Evolutionary conservation across 2,888 invertebrate species (phyloP).

Genomic region (Drosophila borealis): DNA sequence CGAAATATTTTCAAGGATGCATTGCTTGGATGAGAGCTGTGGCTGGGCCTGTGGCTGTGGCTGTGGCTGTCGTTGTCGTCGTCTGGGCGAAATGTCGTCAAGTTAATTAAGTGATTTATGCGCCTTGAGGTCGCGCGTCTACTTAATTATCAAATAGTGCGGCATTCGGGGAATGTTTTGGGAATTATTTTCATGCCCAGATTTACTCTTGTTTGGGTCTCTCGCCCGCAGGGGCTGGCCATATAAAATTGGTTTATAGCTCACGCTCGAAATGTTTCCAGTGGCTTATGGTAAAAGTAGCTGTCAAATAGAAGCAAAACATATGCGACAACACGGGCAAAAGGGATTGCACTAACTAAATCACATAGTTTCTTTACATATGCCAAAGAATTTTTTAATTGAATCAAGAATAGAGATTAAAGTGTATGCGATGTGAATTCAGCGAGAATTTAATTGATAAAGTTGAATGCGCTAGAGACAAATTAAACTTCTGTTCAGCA

Average conservation of each 20-base stretch:
- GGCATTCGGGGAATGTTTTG: constrained; percentile 78
- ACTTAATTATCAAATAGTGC: constrained; percentile 80
- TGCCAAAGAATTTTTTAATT: constrained; percentile 11
- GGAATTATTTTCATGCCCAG: constrained; percentile 64
- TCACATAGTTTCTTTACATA: neutral
- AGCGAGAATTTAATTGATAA: neutral
- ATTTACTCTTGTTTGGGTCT: constrained; percentile 43
- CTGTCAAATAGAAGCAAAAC: constrained; percentile 43
- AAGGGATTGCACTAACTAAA: constrained; percentile 32
- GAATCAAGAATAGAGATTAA: neutral
- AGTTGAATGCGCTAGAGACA: neutral
- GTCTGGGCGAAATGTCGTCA: constrained; percentile 74
- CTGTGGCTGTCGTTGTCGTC: constrained; percentile 18
- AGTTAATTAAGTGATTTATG: constrained; percentile 82
- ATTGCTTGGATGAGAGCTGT: constrained; percentile 31
- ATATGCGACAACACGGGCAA: constrained; percentile 27
- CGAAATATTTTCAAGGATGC: constrained; percentile 77
- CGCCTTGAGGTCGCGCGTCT: constrained; percentile 75
- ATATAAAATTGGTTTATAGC: constrained; percentile 73
- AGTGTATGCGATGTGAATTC: neutral
- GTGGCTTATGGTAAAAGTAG: constrained; percentile 50
- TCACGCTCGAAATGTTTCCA: constrained; percentile 56
- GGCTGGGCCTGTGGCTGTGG: constrained; percentile 7
- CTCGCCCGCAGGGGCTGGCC: constrained; percentile 27
- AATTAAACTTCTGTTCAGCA: too few species aligned